Conservation (phyloP, 2,113 vertebrate species). For the Gobio gobio region DNA sequence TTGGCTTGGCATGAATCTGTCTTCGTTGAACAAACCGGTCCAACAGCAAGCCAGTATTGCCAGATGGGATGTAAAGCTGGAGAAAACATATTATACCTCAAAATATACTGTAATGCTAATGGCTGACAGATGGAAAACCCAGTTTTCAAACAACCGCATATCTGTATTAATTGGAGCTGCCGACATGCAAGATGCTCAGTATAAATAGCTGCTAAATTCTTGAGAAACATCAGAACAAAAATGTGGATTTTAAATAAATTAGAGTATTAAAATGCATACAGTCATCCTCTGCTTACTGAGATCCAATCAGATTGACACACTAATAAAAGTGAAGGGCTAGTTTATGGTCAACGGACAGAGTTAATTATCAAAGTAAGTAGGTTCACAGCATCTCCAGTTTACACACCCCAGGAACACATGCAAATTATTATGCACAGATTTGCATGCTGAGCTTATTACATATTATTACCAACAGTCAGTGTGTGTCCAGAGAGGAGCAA, state of each 20-base stretch:
- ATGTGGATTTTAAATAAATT: neutral
- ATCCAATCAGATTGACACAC: neutral
- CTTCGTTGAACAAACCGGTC: constrained; percentile 62
- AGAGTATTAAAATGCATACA: neutral
- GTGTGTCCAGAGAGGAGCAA: neutral
- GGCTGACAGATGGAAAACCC: neutral
- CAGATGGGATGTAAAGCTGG: neutral
- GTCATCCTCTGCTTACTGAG: neutral
- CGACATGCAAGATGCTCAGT: neutral
- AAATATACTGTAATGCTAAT: neutral
- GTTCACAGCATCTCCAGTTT: neutral
- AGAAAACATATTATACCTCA: neutral
- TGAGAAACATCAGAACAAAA: neutral
- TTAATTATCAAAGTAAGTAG: neutral
- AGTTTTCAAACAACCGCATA: neutral
- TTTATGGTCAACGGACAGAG: neutral
- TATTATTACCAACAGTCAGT: neutral
- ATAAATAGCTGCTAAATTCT: neutral
- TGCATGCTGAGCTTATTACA: constrained; percentile 3
- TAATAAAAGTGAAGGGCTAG: neutral
- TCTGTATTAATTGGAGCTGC: neutral
- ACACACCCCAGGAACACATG: constrained; percentile 25
- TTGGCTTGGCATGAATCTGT: neutral
- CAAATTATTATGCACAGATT: constrained; percentile 24
- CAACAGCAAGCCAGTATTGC: constrained; percentile 58